Percentiles rank a stretch among this genome's conserved stretches.
phyloP scores from a whole-genome alignment of 1,140 invertebrate species.

The Cotesia chilonis region DNA sequence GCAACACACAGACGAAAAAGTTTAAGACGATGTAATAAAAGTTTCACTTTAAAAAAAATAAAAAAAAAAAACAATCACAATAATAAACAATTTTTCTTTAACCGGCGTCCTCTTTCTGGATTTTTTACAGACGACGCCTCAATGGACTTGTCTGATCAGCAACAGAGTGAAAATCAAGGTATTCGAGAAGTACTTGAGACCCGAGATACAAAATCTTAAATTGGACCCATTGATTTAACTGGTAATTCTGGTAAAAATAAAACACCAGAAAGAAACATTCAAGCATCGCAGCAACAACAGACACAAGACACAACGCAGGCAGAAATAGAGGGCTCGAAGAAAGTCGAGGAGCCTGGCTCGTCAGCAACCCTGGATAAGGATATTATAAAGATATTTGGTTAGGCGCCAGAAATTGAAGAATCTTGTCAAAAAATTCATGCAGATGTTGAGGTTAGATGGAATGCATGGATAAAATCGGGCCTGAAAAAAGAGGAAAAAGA shows the following conservation, averaged over 20 bases:
- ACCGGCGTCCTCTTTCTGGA: too few relatives aligned
- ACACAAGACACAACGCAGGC: neutral
- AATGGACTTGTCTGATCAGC: too few relatives aligned
- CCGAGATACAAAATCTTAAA: neutral
- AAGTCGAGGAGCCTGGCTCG: neutral
- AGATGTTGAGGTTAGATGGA: neutral
- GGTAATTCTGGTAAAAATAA: neutral
- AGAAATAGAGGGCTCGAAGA: neutral
- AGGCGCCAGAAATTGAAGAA: neutral
- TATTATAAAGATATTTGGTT: constrained; percentile 14
- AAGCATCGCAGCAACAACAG: neutral
- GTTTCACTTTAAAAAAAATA: too few relatives aligned
- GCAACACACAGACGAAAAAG: too few relatives aligned
- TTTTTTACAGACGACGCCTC: too few relatives aligned
- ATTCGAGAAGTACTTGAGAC: neutral
- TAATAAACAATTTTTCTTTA: too few relatives aligned
- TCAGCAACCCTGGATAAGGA: constrained; percentile 10
- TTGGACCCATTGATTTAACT: neutral
- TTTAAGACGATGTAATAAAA: too few relatives aligned
- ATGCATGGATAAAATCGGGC: constrained; percentile 12
- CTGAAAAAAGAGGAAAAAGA: neutral
- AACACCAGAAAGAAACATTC: neutral
- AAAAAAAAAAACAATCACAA: too few relatives aligned
- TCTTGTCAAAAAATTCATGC: neutral
- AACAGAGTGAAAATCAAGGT: too few relatives aligned